Percentiles rank a stretch among this genome's conserved stretches.
Conservation (phyloP, 2,113 vertebrate species). For the Sigmodon hispidus region DNA sequence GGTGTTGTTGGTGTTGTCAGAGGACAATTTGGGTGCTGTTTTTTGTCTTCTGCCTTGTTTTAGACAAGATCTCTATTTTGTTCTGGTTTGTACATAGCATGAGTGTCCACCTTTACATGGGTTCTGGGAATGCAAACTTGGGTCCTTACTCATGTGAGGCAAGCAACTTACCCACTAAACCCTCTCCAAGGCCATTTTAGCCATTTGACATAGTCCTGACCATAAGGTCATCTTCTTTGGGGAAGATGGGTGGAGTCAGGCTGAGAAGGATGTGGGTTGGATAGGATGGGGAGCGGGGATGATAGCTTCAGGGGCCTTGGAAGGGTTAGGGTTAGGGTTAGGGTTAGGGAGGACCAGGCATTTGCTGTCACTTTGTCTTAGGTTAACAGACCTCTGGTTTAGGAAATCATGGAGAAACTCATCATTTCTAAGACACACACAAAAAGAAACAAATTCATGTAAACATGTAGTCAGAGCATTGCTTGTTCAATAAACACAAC, state of each 20-base stretch:
- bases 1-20: not conserved
- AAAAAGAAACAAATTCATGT: not conserved
- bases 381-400: not conserved
- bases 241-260: not conserved
- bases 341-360: not conserved
- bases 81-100: not conserved
- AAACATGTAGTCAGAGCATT: not conserved
- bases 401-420: conserved; percentile 25
- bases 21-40: not conserved
- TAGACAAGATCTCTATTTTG: not conserved
- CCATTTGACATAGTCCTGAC: not conserved
- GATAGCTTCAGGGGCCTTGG: not conserved
- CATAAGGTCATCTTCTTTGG: not conserved
- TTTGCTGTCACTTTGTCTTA: not conserved
- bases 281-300: rapidly evolving
- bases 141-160: not conserved
- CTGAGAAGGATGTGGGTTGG: not conserved
- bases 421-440: not conserved
- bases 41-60: not conserved
- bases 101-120: not conserved
- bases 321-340: not conserved
- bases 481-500: conserved; percentile 12
- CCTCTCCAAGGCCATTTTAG: not conserved
- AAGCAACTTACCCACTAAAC: not conserved
- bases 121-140: not conserved